These are phyloP conservation scores for Lepidochitona cinerea DNA, from an alignment of 2,888 invertebrate species.

Conservation along the genomic window DNA sequence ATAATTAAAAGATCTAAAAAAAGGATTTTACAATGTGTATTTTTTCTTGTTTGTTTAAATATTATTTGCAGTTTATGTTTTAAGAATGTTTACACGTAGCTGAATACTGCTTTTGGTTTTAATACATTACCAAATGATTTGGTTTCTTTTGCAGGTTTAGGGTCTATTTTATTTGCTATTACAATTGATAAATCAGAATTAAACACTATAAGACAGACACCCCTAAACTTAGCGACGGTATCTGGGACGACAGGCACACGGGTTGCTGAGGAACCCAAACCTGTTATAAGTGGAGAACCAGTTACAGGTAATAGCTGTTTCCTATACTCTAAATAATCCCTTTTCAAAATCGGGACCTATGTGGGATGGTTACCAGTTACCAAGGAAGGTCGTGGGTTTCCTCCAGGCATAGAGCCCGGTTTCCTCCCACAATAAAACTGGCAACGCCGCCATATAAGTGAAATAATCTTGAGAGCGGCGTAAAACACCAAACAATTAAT, in stretches of 20 bases:
- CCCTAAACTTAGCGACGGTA: conserved; percentile 6
- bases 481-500: neutral
- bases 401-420: too few relatives aligned
- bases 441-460: neutral
- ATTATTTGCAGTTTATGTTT: too few relatives aligned
- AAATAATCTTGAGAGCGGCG: neutral
- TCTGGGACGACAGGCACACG: conserved; percentile 9
- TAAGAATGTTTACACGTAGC: too few relatives aligned
- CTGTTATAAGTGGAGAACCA: conserved; percentile 59
- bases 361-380: too few relatives aligned
- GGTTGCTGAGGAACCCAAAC: conserved; percentile 51
- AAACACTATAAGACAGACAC: conserved; percentile 74
- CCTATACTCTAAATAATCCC: too few relatives aligned
- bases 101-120: too few relatives aligned
- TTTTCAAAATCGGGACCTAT: neutral
- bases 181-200: conserved; percentile 85
- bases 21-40: neutral
- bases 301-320: neutral
- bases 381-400: too few relatives aligned
- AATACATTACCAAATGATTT: too few relatives aligned
- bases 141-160: conserved; percentile 79
- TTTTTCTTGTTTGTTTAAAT: neutral
- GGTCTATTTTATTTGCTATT: conserved; percentile 92
- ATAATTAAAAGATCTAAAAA: too few relatives aligned
- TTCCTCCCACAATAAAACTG: neutral